A percentile compares a stretch with the other conserved stretches of the same genome.
phyloP scores from a whole-genome alignment of 2,113 vertebrate species.

The Euleptes europaea region DNA sequence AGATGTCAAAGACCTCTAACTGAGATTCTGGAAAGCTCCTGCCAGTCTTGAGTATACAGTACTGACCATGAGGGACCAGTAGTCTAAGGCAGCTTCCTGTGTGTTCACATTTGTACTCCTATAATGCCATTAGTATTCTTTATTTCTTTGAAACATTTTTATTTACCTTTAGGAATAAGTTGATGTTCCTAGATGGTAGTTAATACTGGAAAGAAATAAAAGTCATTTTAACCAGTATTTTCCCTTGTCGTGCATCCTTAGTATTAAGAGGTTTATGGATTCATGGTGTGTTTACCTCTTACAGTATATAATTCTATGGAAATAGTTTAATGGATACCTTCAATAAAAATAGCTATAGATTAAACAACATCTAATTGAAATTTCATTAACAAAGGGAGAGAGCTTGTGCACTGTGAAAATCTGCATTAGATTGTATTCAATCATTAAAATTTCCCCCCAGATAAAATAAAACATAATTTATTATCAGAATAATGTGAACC shows the following conservation, averaged over 20 bases:
- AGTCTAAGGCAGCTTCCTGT: too few relatives aligned
- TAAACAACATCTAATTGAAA: background rate
- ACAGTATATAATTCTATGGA: conserved; percentile 21
- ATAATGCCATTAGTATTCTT: background rate
- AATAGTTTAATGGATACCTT: conserved; percentile 3
- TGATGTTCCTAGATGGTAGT: background rate
- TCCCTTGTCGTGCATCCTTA: background rate
- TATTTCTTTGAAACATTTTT: too few relatives aligned
- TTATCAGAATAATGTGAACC: background rate
- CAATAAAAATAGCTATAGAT: background rate
- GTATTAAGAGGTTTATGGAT: background rate
- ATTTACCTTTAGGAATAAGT: background rate
- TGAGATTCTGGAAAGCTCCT: too few relatives aligned
- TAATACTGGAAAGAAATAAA: background rate
- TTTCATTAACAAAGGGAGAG: background rate
- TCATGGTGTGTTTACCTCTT: conserved; percentile 14
- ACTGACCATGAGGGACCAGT: too few relatives aligned
- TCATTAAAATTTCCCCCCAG: too few relatives aligned
- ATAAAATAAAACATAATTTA: background rate
- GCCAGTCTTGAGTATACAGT: too few relatives aligned
- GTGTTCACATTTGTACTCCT: background rate
- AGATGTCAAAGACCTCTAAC: too few relatives aligned
- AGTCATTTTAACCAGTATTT: background rate
- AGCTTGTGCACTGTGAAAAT: conserved; percentile 1
- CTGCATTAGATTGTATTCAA: background rate